Evolutionary conservation across 2,888 invertebrate species (phyloP), one percentile per base, ranked within the genome.

Genomic region (Meteorus colon): DNA sequence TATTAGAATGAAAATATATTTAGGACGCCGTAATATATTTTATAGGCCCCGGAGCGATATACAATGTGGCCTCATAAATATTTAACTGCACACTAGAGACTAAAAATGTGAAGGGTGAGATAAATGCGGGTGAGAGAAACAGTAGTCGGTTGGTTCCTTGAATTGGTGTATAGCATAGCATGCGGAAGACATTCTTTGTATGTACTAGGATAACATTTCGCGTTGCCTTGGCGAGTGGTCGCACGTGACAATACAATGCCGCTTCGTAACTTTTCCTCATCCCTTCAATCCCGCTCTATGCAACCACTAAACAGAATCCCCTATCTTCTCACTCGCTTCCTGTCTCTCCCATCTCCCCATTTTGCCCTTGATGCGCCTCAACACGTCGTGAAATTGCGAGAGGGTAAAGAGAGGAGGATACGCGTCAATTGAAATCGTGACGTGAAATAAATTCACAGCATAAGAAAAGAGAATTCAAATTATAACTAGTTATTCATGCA

Each of bases 201-300:
- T 77, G 78, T 75, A 76, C 80, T 80, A 74, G 80, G 80, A 83
- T 83, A 83, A 85, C 83, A 81, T 81, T 55, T 82, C 79, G 78
- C 78, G 83, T 84, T 81, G 80, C 82, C 76, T 79, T 78, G 81
- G 84, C 83, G 85, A 88, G 88, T 88, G 87, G 85, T 80, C 83
- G 88, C 87, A 84, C 88, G 88, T 88, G 88, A 88, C 86, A 82
- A 79, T 82, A 88, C 88, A 88, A 88, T 88, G 83, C 87, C 83
- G 83, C 81, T 84, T 85, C 84, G 81, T 19, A 84, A 82, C 82
- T 86, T 85, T 81, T 82, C 81, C 84, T 84, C 83, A 82, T 84
- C 83, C 79, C 77, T 80, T 69, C 69, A 60, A 59, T 72, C 29
- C 41, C 59, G 67, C 51, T 55, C 19, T 10, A 19, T 55, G 55